These are phyloP conservation scores for Incurvaria masculella DNA, from an alignment of 2,888 invertebrate species.

Conservation along the genomic window DNA sequence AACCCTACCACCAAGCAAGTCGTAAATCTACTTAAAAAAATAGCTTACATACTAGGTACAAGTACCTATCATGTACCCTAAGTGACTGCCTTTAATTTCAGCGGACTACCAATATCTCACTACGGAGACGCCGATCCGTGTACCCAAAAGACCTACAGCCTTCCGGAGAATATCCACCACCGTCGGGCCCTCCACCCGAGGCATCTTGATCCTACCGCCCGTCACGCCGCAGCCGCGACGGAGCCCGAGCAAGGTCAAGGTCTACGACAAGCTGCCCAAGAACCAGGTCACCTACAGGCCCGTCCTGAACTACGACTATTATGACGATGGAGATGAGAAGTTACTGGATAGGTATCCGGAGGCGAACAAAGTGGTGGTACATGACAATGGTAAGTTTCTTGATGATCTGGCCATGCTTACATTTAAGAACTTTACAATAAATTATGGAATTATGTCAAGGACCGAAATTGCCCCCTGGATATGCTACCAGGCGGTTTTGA, in stretches of 20 bases:
- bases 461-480: no score
- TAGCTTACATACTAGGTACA: no score
- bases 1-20: no score
- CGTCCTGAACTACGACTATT: conserved; percentile 63
- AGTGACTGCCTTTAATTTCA: no score
- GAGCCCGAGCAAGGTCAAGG: background rate
- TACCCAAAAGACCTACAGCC: conserved; percentile 25
- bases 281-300: conserved; percentile 25
- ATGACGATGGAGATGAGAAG: conserved; percentile 63
- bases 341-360: conserved; percentile 38
- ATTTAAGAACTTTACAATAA: no score
- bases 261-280: conserved; percentile 19
- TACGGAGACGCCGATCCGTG: conserved; percentile 26
- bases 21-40: no score
- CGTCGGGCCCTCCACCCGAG: conserved; percentile 23
- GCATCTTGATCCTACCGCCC: conserved; percentile 12
- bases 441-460: no score
- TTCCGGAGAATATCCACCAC: conserved; percentile 37
- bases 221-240: conserved; percentile 18
- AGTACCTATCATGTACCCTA: no score
- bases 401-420: no score
- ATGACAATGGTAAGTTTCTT: conserved; percentile 40
- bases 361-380: conserved; percentile 58
- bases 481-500: no score
- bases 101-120: conserved; percentile 48